phyloP scores from a whole-genome alignment of 2,888 invertebrate species.

The Drosophila diplacantha region DNA sequence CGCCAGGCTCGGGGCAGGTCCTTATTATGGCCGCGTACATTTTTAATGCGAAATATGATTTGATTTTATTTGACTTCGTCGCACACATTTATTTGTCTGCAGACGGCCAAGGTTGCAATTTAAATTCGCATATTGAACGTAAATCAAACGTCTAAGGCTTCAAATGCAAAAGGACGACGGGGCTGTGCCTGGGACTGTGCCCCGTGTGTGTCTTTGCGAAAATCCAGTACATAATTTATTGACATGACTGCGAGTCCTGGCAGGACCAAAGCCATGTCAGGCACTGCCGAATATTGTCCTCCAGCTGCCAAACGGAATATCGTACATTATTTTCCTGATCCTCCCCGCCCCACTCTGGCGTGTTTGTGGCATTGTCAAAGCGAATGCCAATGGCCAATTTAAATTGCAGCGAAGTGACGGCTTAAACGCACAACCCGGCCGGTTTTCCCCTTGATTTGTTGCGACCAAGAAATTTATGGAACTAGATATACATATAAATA shows the following conservation, averaged over 20 bases:
- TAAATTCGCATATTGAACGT: slow-evolving; percentile 62
- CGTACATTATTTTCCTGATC: slow-evolving; percentile 43
- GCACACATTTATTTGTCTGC: slow-evolving; percentile 56
- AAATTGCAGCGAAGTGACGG: slow-evolving; percentile 38
- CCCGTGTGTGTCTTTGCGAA: slow-evolving; percentile 37
- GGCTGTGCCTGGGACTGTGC: background rate
- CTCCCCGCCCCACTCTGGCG: slow-evolving; percentile 7
- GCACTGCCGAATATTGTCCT: slow-evolving; percentile 40
- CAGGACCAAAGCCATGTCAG: slow-evolving; percentile 41
- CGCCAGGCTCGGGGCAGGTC: slow-evolving; percentile 37
- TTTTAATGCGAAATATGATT: slow-evolving; percentile 69
- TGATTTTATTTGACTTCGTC: slow-evolving; percentile 58
- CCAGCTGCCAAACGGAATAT: slow-evolving; percentile 48
- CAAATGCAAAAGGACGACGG: slow-evolving; percentile 39
- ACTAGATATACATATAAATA: too few relatives aligned
- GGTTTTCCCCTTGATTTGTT: slow-evolving; percentile 42
- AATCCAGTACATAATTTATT: slow-evolving; percentile 71
- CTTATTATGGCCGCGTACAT: slow-evolving; percentile 57
- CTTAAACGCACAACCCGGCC: slow-evolving; percentile 28
- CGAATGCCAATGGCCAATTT: slow-evolving; percentile 47
- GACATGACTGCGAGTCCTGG: slow-evolving; percentile 56
- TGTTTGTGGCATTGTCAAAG: slow-evolving; percentile 54
- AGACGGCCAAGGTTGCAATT: slow-evolving; percentile 55
- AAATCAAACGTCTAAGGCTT: slow-evolving; percentile 65
- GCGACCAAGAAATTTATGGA: background rate